A percentile compares a stretch with the other conserved stretches of the same genome.
phyloP scores from a whole-genome alignment of 2,113 vertebrate species.

The Actenoides lindsayi region DNA sequence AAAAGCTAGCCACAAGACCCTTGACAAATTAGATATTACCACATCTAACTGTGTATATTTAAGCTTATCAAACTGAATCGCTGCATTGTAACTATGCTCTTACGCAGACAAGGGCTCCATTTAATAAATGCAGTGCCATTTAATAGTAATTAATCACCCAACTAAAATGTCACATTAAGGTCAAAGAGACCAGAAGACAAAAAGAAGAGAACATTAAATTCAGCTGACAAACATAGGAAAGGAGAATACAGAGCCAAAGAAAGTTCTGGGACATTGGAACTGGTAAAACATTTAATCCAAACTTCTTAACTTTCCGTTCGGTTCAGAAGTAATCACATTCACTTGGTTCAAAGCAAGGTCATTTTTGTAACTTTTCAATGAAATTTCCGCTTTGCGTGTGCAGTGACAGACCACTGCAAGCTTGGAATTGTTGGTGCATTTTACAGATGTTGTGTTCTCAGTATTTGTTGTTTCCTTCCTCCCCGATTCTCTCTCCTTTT shows the following conservation, averaged over 20 bases:
- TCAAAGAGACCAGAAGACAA: slow-evolving; percentile 77
- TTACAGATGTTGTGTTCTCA: slow-evolving; percentile 34
- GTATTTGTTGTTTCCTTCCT: slow-evolving; percentile 3
- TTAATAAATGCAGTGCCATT: slow-evolving; percentile 77
- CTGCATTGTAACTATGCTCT: slow-evolving; percentile 74
- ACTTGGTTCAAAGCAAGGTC: slow-evolving; percentile 65
- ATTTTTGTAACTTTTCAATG: slow-evolving; percentile 58
- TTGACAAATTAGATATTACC: slow-evolving; percentile 84
- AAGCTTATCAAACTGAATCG: slow-evolving; percentile 83
- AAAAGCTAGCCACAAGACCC: slow-evolving; percentile 73
- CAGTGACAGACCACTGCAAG: slow-evolving; percentile 33
- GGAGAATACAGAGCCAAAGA: slow-evolving; percentile 57
- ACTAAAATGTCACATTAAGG: slow-evolving; percentile 81
- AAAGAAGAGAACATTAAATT: slow-evolving; percentile 72
- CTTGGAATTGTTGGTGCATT: slow-evolving; percentile 24
- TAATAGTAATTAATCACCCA: slow-evolving; percentile 80
- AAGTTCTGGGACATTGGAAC: slow-evolving; percentile 65
- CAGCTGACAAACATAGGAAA: slow-evolving; percentile 72
- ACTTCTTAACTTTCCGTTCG: slow-evolving; percentile 60
- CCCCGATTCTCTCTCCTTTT: background rate
- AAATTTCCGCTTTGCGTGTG: slow-evolving; percentile 37
- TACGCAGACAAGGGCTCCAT: slow-evolving; percentile 74
- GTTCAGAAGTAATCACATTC: slow-evolving; percentile 67
- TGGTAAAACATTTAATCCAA: slow-evolving; percentile 70
- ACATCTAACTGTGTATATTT: slow-evolving; percentile 82